Conservation (phyloP, 2,113 vertebrate species). For the Gallinago jamesoni region DNA sequence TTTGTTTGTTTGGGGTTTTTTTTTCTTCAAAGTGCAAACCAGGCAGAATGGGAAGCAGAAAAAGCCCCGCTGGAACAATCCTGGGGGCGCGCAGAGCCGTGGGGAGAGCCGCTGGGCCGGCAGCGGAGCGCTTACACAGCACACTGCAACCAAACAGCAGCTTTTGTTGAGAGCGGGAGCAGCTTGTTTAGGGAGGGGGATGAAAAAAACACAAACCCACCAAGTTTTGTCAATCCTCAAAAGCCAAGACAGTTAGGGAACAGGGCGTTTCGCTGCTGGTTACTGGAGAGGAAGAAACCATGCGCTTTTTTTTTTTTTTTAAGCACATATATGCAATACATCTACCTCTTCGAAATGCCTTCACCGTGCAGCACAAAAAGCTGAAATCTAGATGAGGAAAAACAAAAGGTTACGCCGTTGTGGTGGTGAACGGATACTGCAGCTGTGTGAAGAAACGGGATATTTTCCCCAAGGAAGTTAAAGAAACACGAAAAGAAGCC, state of each 20-base stretch:
- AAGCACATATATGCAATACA: not conserved
- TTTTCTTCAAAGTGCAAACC: not conserved
- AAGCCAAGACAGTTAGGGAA: not conserved
- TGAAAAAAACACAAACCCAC: not conserved
- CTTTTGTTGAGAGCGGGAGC: not conserved
- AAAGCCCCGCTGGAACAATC: not conserved
- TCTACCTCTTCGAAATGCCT: conserved; percentile 66
- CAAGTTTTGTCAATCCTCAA: not conserved
- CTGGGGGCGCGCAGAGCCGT: not conserved
- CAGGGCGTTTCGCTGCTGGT: not conserved
- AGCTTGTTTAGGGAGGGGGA: not conserved
- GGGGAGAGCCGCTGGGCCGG: not conserved
- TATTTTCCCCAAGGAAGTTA: not conserved
- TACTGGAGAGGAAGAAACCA: not conserved
- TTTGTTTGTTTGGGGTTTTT: too few species aligned
- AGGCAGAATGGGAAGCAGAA: not conserved
- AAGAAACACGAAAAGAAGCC: not conserved
- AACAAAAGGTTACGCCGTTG: conserved; percentile 30
- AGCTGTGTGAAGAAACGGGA: not conserved
- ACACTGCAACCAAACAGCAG: not conserved
- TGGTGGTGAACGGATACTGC: fast-evolving
- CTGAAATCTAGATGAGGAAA: conserved; percentile 61
- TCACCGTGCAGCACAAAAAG: conserved; percentile 69
- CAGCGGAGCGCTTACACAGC: not conserved
- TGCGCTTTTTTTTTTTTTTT: not conserved